phyloP scores from a whole-genome alignment of 2,113 vertebrate genomes.

The Pelusios castaneus region DNA sequence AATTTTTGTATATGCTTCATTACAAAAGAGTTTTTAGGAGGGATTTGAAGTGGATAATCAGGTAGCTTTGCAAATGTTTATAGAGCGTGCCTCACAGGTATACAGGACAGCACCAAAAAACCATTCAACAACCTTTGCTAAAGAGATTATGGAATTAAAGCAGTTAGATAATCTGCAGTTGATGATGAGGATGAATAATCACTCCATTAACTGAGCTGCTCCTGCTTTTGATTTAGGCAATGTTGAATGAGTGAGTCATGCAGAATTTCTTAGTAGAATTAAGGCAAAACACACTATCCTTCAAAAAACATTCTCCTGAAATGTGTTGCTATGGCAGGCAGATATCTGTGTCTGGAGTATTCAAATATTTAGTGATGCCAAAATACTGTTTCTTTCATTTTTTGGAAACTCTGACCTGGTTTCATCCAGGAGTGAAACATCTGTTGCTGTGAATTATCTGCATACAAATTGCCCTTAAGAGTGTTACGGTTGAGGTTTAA shows the following conservation, averaged over 20 bases:
- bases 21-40: not conserved
- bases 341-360: not conserved
- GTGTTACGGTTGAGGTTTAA: not conserved
- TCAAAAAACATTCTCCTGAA: not conserved
- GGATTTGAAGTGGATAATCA: not conserved
- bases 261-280: not conserved
- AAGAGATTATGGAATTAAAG: not conserved
- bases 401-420: not conserved
- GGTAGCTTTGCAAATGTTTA: not conserved
- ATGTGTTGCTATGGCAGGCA: not conserved
- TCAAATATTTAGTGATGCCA: not conserved
- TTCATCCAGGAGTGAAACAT: not conserved
- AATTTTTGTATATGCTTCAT: not conserved
- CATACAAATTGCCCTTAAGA: not conserved
- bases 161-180: not conserved
- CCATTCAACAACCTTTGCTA: not conserved
- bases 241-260: not conserved
- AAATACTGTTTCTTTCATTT: not conserved
- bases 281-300: not conserved
- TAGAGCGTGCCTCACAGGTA: not conserved
- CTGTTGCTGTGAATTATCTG: not conserved
- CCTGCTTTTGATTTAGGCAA: not conserved
- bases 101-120: not conserved
- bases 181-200: not conserved
- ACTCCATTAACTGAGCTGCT: not conserved